Evolutionary conservation across 2,797 vertebrate species (phyloP), one percentile per base, ranked within the genome.

Genomic region (Catamblyrhynchus diadema): DNA sequence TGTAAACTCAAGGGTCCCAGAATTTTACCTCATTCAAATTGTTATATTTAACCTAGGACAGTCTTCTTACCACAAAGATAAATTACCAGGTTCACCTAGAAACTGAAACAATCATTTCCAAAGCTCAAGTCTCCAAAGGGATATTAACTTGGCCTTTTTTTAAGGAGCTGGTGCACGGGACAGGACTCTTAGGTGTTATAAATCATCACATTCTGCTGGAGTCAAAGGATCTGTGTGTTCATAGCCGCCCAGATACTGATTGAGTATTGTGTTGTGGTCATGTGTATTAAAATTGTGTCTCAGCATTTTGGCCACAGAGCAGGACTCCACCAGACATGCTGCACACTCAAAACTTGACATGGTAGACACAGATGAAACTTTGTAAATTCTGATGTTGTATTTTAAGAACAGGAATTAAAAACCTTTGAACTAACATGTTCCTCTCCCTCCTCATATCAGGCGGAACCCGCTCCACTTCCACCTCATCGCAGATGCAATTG

Each of bases 381-480:
- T 75, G 2, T 56, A 72, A 61, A 32, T 77, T 80, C 28, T 44
- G 35, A 25, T 71, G 11, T 54, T 86, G 32, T 50, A 17, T 13
- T 82, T 82, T 59, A 78, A 23, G 37, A 39, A 35, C 8, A 45
- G 10, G 37, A 79, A 44, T 51, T 28, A 27, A 47, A 82, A 91
- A n/a, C 27, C 47, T 91, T 75, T 66, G 30, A 70, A 85, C 17
- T 81, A 73, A 90, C 7, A 3, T 5, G 3, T 95, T 59, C 89
- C 22, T 89, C 33, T 93, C 82, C 51, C 51, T 33, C 35, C 48
- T 94, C 71, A 27, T 27, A 10, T 7, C 98, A 99, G 99, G 88
- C 98, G 99, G 96, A 99, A 99, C 96, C 99, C 99, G 8, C 98
- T 99, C 35, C 99, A 99, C 97, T 99, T 99, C 97, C 99, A 99